Conservation (phyloP, 1,140 invertebrate genomes). For the Fopius arisanus region DNA sequence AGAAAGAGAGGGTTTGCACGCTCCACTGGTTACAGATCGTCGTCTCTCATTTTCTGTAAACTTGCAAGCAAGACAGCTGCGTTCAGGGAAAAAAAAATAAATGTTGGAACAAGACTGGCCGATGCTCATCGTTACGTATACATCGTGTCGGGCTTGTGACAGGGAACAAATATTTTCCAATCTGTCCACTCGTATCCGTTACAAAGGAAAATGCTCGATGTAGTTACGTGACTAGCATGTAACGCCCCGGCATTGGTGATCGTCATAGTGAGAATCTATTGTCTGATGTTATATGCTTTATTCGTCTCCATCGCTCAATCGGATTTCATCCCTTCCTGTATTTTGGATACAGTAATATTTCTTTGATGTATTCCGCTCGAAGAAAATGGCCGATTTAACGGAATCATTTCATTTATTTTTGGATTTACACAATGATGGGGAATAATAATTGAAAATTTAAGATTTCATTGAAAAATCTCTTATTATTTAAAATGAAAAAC, state of each 20-base stretch:
- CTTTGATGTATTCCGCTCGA: not conserved
- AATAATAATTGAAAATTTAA: too few relatives aligned
- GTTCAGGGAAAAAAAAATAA: not conserved
- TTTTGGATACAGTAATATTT: not conserved
- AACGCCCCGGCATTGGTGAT: slow-evolving; percentile 7
- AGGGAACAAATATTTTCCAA: slow-evolving; percentile 53
- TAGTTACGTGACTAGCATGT: slow-evolving; percentile 51
- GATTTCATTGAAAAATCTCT: too few relatives aligned
- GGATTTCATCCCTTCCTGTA: not conserved
- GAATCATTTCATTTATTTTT: too few relatives aligned
- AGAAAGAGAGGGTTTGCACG: not conserved
- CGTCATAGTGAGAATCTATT: slow-evolving; percentile 26
- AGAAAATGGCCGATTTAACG: too few relatives aligned
- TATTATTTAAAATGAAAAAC: too few relatives aligned
- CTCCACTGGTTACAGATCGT: not conserved
- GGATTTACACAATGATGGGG: too few relatives aligned
- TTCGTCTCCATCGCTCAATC: slow-evolving; percentile 23
- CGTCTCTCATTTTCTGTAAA: not conserved
- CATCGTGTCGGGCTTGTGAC: not conserved
- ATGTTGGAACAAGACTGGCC: not conserved
- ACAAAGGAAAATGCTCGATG: slow-evolving; percentile 50
- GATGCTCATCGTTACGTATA: not conserved
- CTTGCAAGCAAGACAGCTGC: not conserved
- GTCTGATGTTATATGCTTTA: slow-evolving; percentile 34
- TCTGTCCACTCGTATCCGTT: slow-evolving; percentile 46